Conservation (phyloP, 2,797 vertebrate species). For the Mastacembelus armatus region DNA sequence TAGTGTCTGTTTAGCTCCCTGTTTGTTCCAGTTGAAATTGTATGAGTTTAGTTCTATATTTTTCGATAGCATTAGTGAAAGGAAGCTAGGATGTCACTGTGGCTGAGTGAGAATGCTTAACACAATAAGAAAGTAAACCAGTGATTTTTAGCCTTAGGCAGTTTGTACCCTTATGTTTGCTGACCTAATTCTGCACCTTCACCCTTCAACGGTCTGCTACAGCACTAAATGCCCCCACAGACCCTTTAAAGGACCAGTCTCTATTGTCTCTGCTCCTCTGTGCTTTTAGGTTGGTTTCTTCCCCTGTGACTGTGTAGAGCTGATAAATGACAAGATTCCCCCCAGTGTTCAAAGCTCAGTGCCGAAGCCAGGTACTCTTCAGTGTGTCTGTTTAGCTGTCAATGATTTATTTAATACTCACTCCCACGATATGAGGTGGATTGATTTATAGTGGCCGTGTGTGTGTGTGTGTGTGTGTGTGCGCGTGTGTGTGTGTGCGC, state of each 20-base stretch:
- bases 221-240: conserved; percentile 5
- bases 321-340: conserved; percentile 97
- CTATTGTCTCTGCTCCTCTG: conserved; percentile 18
- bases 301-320: conserved; percentile 96
- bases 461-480: conserved; percentile 18
- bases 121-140: conserved; percentile 1
- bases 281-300: conserved; percentile 94
- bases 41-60: neutral
- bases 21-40: neutral
- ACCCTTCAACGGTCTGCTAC: neutral
- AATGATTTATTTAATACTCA: conserved; percentile 35
- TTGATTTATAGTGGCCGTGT: conserved; percentile 36
- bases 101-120: neutral
- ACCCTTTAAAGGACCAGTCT: conserved; percentile 14
- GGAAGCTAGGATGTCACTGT: neutral
- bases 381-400: conserved; percentile 2
- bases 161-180: conserved; percentile 28
- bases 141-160: conserved; percentile 28
- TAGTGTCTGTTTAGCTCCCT: neutral
- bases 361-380: conserved; percentile 93
- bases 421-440: conserved; percentile 26
- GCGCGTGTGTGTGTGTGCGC: conserved; percentile 18
- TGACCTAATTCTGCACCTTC: conserved; percentile 50
- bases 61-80: neutral
- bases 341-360: conserved; percentile 93